Base-by-base conservation (phyloP, 1,140 invertebrate species). In the Hyphantria cunea region DNA sequence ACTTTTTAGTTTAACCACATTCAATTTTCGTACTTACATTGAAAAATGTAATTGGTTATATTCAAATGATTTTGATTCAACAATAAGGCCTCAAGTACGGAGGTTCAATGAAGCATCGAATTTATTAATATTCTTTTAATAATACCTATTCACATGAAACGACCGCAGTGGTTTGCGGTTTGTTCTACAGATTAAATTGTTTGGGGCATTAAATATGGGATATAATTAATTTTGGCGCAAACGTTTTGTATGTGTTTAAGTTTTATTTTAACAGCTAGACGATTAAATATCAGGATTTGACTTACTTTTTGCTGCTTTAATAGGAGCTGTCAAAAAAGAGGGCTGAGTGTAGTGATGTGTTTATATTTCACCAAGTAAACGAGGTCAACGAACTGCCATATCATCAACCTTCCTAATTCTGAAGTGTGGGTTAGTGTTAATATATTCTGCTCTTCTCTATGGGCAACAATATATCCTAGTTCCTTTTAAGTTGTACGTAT, bases 111-210 rank as follows among this genome's bases (percentile, higher is more conserved):
- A 33, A 58, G 55, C 37, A 10, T 14, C 3, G 14, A 5, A 25
- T 58, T 55, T 48, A 58, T 39, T 37, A 49, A 58, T 58, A 25
- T 49, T 48, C 45, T 31, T 49, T 10, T 39, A 39, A 39, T 25
- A 37, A 32, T 47, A 56, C 12, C 25, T 6, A 34, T 47, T 11
- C 42, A 45, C 53, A 56, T 14, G 52, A 25, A 47, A 44, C 25
- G 12, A 6, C 13, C 25, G 0, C 12, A 33, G 25, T 42, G 53
- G 53, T 56, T 34, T 56, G 53, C 13, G 53, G 53, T 47, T 56
- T 6, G 42, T 31, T 9, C 25, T 12, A 56, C 44, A 56, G 45
- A 45, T 56, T 47, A 31, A 49, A 55, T 52, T 52, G 33, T 41
- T 25, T 11, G 25, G 41, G 9, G 25, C 13, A 14, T 53, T 54